A percentile compares a stretch with the other conserved stretches of the same genome.
These are phyloP conservation scores for Promerops cafer DNA, from an alignment of 2,113 vertebrate genomes.

Conservation along the genomic window DNA sequence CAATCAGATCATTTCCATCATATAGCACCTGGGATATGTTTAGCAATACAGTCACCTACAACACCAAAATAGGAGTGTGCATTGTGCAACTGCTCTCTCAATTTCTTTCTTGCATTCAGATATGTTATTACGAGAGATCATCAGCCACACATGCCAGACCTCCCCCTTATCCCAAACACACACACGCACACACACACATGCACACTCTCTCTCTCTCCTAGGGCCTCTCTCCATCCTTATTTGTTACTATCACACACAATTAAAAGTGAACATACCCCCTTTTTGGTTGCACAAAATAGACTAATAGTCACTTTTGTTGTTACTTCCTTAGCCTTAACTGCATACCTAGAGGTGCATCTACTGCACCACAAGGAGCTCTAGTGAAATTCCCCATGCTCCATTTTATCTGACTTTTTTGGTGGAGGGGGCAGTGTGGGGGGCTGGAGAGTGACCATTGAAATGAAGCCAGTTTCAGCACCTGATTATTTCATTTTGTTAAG, in stretches of 20 bases:
- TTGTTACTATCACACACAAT: conserved; percentile 35
- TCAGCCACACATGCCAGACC: conserved; percentile 46
- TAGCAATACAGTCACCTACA: conserved; percentile 66
- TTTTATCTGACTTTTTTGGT: conserved; percentile 71
- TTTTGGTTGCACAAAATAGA: conserved; percentile 58
- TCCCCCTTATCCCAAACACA: conserved; percentile 51
- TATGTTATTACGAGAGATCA: conserved; percentile 58
- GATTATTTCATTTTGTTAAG: conserved; percentile 70
- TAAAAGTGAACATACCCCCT: conserved; percentile 52
- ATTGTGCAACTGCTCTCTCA: conserved; percentile 39
- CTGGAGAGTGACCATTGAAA: conserved; percentile 54
- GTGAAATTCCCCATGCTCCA: conserved; percentile 67
- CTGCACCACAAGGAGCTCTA: conserved; percentile 45
- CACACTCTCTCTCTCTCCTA: not conserved
- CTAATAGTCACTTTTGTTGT: conserved; percentile 41
- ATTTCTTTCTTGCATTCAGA: conserved; percentile 61
- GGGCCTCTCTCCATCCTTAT: conserved; percentile 28
- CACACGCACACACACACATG: not conserved
- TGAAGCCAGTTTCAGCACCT: conserved; percentile 65
- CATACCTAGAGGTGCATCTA: conserved; percentile 54
- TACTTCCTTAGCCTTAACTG: conserved; percentile 56
- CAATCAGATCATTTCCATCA: conserved; percentile 67
- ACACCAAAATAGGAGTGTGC: conserved; percentile 54
- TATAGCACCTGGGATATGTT: conserved; percentile 46
- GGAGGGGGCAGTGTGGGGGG: conserved; percentile 6